Evolutionary conservation across 1,140 invertebrate genomes (phyloP), one percentile per base, ranked within the genome.

Genomic region (Brachionus asplanchnoidis): DNA sequence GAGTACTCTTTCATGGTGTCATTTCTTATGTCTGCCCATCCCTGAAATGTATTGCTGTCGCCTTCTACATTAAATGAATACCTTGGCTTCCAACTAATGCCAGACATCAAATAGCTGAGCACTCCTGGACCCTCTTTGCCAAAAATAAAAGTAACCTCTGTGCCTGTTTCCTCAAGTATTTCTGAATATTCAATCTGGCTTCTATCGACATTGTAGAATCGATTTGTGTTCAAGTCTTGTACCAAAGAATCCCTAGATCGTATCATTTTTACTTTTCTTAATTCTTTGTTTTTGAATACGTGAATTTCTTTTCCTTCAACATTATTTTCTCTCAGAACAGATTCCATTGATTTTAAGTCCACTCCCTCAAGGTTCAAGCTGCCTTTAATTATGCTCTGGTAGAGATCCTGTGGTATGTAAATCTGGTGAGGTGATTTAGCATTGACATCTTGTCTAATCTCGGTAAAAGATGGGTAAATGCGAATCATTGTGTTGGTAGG

Each of bases 11-110:
- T 56, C 14, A 36, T 40, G n/a, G 77, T 79, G 28, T 79, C 56
- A 40, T 79, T 79, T 79, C 50, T 79, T n/a, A 79, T 79, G 56
- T 79, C 77, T 32, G 77, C 77, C 77, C 77, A 79, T 0, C 50
- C 77, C 36, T 60, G 50, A 56, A 79, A 65, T 14, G 26, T 11
- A 36, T 79, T 56, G 26, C 6, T 26, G 50, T 79, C 77, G 11
- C 50, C 50, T 17, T 56, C 5, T n/a, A 79, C 50, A 36, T 79
- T 79, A 36, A 79, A 36, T 36, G 50, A 32, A 60, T 79, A 79
- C 36, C 77, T 56, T 23, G 77, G 77, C 40, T 56, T 79, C 77
- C 77, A 79, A n/a, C 32, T 56, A 9, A 79, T 56, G 32, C 77
- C 77, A 79, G n/a, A 32, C 50, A 79, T 79, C 26, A 79, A 36